These are phyloP conservation scores for Griposia aprilina DNA, from an alignment of 2,888 invertebrate genomes.

Conservation along the genomic window DNA sequence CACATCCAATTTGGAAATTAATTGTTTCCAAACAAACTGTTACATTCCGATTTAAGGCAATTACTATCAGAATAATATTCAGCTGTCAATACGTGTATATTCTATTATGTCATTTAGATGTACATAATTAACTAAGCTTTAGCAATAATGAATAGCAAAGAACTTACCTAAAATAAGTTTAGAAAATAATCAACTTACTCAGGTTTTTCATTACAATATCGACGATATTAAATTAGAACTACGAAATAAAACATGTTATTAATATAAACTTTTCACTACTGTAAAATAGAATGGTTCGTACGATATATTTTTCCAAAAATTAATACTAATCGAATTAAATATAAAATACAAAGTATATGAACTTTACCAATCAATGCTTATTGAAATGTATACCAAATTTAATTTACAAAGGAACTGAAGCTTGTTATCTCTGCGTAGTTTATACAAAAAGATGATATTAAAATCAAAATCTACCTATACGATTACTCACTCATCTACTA, in stretches of 20 bases:
- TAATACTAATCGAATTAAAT: constrained; percentile 4
- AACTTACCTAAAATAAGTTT: constrained; percentile 34
- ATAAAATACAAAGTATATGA: not conserved
- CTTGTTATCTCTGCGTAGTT: constrained; percentile 53
- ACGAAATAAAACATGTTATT: not conserved
- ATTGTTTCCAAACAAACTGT: constrained; percentile 37
- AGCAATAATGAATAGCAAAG: constrained; percentile 60
- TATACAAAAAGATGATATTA: constrained; percentile 41
- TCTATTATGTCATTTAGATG: constrained; percentile 28
- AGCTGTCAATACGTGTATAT: constrained; percentile 44
- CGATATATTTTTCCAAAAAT: not conserved
- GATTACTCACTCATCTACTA: constrained; percentile 32
- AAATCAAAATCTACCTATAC: constrained; percentile 30
- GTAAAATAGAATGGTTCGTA: not conserved
- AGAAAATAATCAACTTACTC: constrained; percentile 58
- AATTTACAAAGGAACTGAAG: constrained; percentile 56
- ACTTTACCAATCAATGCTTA: constrained; percentile 30
- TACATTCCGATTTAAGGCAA: constrained; percentile 56
- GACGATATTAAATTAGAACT: constrained; percentile 13
- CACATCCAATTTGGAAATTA: not conserved
- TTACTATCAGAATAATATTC: constrained; percentile 23
- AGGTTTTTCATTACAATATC: constrained; percentile 12
- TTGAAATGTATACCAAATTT: constrained; percentile 54
- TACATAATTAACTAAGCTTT: constrained; percentile 54
- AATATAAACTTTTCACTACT: not conserved